Percentiles rank a stretch among this genome's conserved stretches.
Evolutionary conservation across 1,140 invertebrate genomes (phyloP).

Genomic region (Araneus ventricosus): DNA sequence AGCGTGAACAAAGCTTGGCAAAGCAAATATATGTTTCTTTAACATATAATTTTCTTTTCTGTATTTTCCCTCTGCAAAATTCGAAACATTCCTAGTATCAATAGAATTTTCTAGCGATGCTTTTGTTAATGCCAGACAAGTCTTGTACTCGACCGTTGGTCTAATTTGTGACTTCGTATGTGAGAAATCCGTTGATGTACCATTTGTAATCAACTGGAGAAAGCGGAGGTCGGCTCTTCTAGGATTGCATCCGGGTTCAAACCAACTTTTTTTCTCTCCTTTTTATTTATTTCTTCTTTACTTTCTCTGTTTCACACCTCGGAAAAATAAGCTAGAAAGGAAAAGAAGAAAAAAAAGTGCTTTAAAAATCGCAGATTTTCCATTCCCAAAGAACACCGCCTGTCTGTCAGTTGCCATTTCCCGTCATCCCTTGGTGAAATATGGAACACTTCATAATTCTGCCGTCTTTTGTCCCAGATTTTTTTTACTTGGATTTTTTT

Average conservation of each 20-base stretch:
- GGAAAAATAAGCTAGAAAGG: background rate
- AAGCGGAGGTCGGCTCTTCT: background rate
- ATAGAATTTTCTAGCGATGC: too few species aligned
- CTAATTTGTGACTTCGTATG: too few species aligned
- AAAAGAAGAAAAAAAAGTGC: background rate
- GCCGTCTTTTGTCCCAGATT: background rate
- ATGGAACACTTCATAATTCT: slow-evolving; percentile 41
- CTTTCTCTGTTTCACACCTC: background rate
- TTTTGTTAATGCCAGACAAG: too few species aligned
- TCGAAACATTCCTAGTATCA: too few species aligned
- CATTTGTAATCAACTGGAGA: background rate
- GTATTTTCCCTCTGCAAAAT: too few species aligned
- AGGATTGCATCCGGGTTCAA: slow-evolving; percentile 4
- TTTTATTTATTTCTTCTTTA: background rate
- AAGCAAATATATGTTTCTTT: too few species aligned
- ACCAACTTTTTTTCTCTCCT: background rate
- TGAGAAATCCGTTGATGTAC: background rate
- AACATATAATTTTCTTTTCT: too few species aligned
- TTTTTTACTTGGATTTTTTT: background rate
- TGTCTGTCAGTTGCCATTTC: slow-evolving; percentile 20
- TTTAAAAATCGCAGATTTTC: slow-evolving; percentile 36
- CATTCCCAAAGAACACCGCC: background rate
- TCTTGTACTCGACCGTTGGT: too few species aligned
- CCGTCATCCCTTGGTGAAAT: slow-evolving; percentile 22
- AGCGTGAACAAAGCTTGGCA: too few species aligned